phyloP scores from a whole-genome alignment of 2,113 vertebrate genomes.

The Tupaia tana region DNA sequence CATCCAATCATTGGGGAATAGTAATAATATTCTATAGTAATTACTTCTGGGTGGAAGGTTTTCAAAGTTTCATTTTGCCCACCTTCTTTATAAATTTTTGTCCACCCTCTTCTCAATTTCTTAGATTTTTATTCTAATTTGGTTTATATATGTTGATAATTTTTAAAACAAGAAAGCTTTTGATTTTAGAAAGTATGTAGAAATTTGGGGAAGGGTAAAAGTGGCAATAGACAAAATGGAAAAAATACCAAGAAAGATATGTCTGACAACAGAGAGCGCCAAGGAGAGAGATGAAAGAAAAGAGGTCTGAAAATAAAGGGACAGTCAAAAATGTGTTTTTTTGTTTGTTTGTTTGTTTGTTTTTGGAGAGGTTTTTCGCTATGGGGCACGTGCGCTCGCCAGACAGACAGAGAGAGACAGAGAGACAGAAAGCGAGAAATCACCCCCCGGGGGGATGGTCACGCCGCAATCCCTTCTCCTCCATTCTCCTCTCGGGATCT shows the following conservation, averaged over 20 bases:
- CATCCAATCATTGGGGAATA: neutral
- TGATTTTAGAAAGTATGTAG: neutral
- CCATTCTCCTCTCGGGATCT: too few relatives aligned
- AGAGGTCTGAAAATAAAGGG: neutral
- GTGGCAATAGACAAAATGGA: neutral
- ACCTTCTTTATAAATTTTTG: neutral
- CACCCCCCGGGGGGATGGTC: too few relatives aligned
- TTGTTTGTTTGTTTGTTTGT: too few relatives aligned
- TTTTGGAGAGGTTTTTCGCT: too few relatives aligned
- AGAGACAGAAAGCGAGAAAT: too few relatives aligned
- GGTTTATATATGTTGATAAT: neutral
- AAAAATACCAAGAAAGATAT: neutral
- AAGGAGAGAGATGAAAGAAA: neutral
- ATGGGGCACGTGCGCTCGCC: too few relatives aligned
- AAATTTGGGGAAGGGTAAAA: neutral
- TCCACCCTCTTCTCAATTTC: neutral
- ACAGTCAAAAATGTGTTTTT: neutral
- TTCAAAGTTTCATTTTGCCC: neutral
- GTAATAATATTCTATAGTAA: neutral
- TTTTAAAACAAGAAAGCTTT: slow-evolving; percentile 20
- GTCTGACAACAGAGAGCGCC: neutral
- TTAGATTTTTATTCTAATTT: slow-evolving; percentile 2
- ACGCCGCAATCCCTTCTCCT: too few relatives aligned
- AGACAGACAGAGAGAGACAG: too few relatives aligned
- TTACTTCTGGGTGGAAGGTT: neutral